Conservation (phyloP, 2,113 vertebrate genomes). For the Semnornis frantzii region DNA sequence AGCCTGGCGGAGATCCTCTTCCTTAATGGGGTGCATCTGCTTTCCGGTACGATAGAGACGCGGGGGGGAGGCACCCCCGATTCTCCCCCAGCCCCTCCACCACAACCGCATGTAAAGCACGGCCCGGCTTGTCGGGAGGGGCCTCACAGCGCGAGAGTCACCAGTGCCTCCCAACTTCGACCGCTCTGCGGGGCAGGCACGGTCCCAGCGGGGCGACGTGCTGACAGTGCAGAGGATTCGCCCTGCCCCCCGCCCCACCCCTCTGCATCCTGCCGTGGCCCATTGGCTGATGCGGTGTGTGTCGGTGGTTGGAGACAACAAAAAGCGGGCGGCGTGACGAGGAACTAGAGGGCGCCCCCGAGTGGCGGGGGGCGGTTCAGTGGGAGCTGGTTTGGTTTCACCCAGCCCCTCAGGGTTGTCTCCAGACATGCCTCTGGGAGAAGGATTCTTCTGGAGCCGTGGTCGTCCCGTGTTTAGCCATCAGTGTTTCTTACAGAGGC, state of each 20-base stretch:
- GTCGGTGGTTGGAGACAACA: neutral
- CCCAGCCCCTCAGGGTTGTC: no score
- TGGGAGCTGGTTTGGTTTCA: no score
- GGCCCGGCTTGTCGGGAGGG: neutral
- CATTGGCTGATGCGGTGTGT: neutral
- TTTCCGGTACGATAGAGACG: neutral
- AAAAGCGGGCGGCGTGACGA: neutral
- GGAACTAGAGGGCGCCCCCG: neutral
- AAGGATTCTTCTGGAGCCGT: fast-evolving
- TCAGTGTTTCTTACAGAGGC: fast-evolving
- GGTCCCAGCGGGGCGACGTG: no score
- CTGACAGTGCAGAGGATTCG: neutral
- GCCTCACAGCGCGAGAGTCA: neutral
- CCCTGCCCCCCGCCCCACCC: neutral
- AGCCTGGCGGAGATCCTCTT: neutral
- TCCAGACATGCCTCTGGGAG: fast-evolving
- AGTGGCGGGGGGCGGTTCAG: neutral
- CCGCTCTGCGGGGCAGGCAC: neutral
- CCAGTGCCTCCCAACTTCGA: no score
- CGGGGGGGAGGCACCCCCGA: no score
- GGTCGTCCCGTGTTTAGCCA: fast-evolving
- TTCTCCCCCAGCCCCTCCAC: neutral
- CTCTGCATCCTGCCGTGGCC: neutral
- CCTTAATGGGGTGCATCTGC: conserved; percentile 45
- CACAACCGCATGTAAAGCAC: neutral